Evolutionary conservation across 2,888 invertebrate genomes (phyloP).

Genomic region (Thysanoteuthis rhombus): DNA sequence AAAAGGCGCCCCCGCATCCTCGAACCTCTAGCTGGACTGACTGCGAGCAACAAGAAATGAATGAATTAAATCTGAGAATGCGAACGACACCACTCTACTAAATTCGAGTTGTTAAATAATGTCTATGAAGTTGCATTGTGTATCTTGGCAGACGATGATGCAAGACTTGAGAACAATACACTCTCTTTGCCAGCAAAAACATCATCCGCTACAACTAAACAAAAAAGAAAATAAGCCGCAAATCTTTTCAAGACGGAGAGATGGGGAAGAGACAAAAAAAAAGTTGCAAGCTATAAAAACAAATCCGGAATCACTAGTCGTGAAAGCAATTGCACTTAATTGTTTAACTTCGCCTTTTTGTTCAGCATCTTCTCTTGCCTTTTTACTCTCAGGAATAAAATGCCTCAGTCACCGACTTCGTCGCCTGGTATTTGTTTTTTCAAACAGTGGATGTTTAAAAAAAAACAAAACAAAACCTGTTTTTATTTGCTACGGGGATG

Average conservation of each 20-base stretch:
- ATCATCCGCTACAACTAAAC: not conserved
- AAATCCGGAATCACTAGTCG: not conserved
- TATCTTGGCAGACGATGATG: not conserved
- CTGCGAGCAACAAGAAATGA: too few species aligned
- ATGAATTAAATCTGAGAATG: not conserved
- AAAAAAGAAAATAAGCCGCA: not conserved
- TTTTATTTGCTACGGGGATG: not conserved
- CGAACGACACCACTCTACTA: not conserved
- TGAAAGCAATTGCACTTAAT: not conserved
- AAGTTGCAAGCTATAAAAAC: not conserved
- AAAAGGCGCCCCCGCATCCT: too few species aligned
- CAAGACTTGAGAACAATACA: not conserved
- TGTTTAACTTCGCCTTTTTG: not conserved
- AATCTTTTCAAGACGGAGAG: not conserved
- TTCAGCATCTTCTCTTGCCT: too few species aligned
- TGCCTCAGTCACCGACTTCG: not conserved
- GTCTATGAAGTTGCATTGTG: not conserved
- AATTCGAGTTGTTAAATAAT: not conserved
- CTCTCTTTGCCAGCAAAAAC: not conserved
- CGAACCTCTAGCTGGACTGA: too few species aligned
- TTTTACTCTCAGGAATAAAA: too few species aligned
- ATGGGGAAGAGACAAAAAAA: not conserved
- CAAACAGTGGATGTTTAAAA: not conserved
- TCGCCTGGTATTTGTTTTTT: not conserved
- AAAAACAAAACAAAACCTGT: too few species aligned